phyloP scores from a whole-genome alignment of 2,113 vertebrate genomes.

The Xenopus tropicalis region DNA sequence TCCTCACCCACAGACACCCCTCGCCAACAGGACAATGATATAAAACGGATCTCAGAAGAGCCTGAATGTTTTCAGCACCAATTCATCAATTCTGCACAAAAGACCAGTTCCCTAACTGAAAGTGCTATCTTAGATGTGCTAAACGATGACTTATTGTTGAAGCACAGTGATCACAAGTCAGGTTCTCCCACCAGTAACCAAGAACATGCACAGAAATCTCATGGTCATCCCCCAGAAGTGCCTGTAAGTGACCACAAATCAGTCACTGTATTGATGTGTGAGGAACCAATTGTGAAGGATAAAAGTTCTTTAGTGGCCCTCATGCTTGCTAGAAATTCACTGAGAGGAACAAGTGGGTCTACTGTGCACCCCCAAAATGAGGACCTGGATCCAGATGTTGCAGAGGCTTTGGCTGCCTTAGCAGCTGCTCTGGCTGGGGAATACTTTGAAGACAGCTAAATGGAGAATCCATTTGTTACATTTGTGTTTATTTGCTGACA shows the following conservation, averaged over 20 bases:
- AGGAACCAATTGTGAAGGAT: neutral
- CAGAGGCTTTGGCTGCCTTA: constrained; percentile 86
- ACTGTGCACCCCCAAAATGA: constrained; percentile 52
- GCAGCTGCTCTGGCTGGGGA: constrained; percentile 91
- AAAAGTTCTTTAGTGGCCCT: constrained; percentile 13
- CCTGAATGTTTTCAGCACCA: neutral
- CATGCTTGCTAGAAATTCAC: constrained; percentile 12
- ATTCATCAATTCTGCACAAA: neutral
- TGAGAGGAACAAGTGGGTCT: neutral
- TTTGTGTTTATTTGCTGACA: neutral
- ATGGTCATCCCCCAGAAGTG: neutral
- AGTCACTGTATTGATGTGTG: neutral
- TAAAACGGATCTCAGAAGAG: neutral
- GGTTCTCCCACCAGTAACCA: neutral
- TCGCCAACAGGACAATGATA: neutral
- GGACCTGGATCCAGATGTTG: constrained; percentile 81
- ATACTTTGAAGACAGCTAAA: constrained; percentile 57
- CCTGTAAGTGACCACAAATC: neutral
- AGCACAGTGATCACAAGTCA: constrained; percentile 7
- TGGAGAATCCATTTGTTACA: constrained; percentile 4
- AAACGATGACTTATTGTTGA: constrained; percentile 25
- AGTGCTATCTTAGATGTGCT: neutral
- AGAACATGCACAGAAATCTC: neutral
- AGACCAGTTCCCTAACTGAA: constrained; percentile 20
- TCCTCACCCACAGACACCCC: neutral